These are phyloP conservation scores for Mesorhabditis belari DNA, from an alignment of 2,888 invertebrate genomes.

Conservation along the genomic window DNA sequence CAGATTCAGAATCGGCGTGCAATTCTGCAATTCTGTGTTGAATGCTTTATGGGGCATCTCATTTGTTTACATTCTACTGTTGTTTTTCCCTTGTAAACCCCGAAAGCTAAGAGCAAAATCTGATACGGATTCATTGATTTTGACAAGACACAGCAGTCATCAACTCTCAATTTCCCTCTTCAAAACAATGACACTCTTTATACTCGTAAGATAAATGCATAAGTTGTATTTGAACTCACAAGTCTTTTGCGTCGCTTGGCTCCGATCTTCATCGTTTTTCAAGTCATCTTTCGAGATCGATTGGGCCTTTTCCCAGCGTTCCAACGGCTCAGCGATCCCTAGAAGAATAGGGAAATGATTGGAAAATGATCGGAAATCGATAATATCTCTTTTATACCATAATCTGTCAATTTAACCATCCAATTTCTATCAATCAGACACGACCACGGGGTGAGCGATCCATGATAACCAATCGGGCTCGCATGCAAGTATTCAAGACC, in stretches of 20 bases:
- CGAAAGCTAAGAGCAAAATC: too few species aligned
- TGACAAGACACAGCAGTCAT: too few species aligned
- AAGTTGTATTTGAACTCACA: constrained; percentile 16
- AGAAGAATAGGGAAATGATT: not conserved
- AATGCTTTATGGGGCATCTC: too few species aligned
- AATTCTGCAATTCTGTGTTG: too few species aligned
- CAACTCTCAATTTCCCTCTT: too few species aligned
- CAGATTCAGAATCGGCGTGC: too few species aligned
- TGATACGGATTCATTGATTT: too few species aligned
- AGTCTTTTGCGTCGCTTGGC: constrained; percentile 42
- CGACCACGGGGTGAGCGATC: constrained; percentile 33
- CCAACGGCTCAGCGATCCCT: constrained; percentile 42
- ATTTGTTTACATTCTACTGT: too few species aligned
- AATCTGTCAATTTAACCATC: constrained; percentile 39
- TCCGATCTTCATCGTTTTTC: constrained; percentile 27
- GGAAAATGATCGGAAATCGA: too few species aligned
- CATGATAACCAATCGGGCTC: constrained; percentile 34
- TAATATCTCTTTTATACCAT: constrained; percentile 11
- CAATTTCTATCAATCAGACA: constrained; percentile 40
- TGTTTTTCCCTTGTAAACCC: too few species aligned
- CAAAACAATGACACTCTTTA: too few species aligned
- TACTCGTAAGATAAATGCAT: too few species aligned
- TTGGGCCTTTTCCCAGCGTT: constrained; percentile 48
- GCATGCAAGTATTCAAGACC: constrained; percentile 38
- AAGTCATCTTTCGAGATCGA: constrained; percentile 28